Evolutionary conservation across 2,113 vertebrate species (phyloP).

Genomic region (Bubalus kerabau): DNA sequence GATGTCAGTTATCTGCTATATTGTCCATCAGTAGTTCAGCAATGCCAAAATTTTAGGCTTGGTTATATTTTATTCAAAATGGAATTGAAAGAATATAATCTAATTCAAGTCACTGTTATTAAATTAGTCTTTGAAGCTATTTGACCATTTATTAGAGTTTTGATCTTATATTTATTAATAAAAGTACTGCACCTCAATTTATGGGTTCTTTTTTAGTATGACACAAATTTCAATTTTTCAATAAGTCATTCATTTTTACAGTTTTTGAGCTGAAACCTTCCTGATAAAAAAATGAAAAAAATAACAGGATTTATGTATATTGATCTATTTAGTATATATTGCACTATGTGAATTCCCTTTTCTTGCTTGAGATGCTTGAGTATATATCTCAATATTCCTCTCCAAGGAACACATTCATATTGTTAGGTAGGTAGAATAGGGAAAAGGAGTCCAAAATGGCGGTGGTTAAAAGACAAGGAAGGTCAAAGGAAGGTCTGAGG

Average conservation of each 20-base stretch:
- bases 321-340: neutral
- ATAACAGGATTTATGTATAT: neutral
- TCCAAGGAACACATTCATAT: neutral
- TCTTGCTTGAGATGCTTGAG: neutral
- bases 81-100: neutral
- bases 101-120: neutral
- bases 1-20: neutral
- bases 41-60: neutral
- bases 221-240: neutral
- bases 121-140: neutral
- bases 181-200: neutral
- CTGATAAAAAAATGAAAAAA: neutral
- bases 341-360: neutral
- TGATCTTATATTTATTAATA: constrained; percentile 26
- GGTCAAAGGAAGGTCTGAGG: no score
- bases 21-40: neutral
- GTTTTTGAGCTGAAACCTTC: neutral
- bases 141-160: neutral
- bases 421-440: no score
- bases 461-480: no score
- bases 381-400: neutral
- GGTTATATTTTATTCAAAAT: constrained; percentile 2
- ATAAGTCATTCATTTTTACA: neutral
- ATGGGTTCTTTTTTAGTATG: neutral
- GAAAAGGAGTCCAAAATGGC: no score